Conservation (phyloP, 2,888 invertebrate genomes). For the Spilarctia lutea region DNA sequence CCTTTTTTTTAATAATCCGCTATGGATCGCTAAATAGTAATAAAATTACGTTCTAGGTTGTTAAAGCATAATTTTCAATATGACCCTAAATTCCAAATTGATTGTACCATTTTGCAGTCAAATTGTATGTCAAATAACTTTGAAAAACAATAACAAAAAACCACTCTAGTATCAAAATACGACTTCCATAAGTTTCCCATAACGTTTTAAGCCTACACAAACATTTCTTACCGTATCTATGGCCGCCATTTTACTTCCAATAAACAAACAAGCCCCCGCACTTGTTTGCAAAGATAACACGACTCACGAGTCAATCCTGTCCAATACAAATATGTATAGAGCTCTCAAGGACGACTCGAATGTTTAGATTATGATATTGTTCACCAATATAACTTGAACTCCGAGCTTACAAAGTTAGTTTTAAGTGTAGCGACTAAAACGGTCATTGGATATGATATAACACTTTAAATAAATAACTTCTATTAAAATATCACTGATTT, state of each 20-base stretch:
- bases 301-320: constrained; percentile 71
- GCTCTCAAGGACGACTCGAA: constrained; percentile 68
- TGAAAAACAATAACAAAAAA: constrained; percentile 13
- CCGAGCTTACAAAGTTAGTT: not conserved
- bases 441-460: not conserved
- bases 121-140: constrained; percentile 14
- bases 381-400: constrained; percentile 28
- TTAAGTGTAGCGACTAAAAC: not conserved
- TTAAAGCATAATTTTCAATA: no score
- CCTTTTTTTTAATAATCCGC: no score
- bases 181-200: constrained; percentile 35
- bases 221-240: constrained; percentile 42
- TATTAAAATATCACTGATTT: not conserved
- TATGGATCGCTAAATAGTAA: no score
- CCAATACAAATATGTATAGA: constrained; percentile 80
- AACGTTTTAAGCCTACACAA: constrained; percentile 43
- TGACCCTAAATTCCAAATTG: not conserved
- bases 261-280: constrained; percentile 60
- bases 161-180: constrained; percentile 27
- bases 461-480: not conserved
- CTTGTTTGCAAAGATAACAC: constrained; percentile 82
- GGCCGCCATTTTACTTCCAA: constrained; percentile 46
- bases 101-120: not conserved
- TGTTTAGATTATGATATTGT: constrained; percentile 56
- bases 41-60: not conserved